A percentile compares a stretch with the other conserved stretches of the same genome.
Conservation (phyloP, 2,888 invertebrate genomes). For the Acanthosepion pharaonis region DNA sequence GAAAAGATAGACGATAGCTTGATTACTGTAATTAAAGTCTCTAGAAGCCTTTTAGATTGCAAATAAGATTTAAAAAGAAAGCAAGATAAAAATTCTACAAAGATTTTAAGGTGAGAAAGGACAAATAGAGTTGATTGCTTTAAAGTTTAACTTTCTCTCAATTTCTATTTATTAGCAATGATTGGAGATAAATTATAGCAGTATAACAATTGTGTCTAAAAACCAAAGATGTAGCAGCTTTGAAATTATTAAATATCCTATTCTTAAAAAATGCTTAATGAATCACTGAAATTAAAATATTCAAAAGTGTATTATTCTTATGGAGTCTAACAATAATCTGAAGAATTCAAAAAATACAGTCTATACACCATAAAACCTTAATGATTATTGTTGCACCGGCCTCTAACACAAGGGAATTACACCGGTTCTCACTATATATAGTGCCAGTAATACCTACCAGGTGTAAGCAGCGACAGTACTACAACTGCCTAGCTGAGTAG, state of each 20-base stretch:
- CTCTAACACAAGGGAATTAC: no score
- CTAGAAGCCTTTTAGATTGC: no score
- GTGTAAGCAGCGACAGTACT: no score
- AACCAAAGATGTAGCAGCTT: no score
- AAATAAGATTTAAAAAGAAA: no score
- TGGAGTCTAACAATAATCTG: not conserved
- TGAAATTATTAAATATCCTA: no score
- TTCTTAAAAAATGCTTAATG: not conserved
- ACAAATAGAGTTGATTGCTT: not conserved
- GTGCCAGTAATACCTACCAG: no score
- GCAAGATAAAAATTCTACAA: not conserved
- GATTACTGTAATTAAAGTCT: not conserved
- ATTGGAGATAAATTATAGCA: not conserved
- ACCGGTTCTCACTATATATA: no score
- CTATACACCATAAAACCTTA: not conserved
- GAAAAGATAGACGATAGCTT: not conserved
- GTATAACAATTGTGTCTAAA: no score
- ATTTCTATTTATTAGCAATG: not conserved
- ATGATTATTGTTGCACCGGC: no score
- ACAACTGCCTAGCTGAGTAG: no score
- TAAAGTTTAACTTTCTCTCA: not conserved
- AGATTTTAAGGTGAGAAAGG: not conserved
- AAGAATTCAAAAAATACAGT: not conserved
- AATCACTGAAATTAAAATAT: not conserved
- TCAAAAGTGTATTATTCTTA: not conserved